Conservation (phyloP, 2,113 vertebrate genomes). For the Dissostichus mawsoni region DNA sequence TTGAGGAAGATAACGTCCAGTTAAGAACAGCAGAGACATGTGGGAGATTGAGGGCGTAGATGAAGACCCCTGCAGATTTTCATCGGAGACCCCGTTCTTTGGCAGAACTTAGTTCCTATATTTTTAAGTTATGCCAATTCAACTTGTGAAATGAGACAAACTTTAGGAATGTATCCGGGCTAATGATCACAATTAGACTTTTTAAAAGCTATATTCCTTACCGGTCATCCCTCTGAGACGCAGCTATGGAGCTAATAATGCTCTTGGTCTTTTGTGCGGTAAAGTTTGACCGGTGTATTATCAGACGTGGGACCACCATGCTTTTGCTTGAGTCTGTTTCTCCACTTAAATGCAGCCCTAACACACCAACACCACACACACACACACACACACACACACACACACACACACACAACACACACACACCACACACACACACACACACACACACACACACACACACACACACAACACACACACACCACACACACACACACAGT, state of each 20-base stretch:
- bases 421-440: not conserved
- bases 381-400: not conserved
- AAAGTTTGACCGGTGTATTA: constrained; percentile 73
- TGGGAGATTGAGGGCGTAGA: too few relatives aligned
- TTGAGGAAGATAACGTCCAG: too few relatives aligned
- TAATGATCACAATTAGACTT: constrained; percentile 26
- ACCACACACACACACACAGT: not conserved
- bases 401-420: not conserved
- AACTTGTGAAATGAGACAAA: too few relatives aligned
- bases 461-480: not conserved
- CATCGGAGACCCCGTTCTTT: too few relatives aligned
- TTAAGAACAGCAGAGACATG: too few relatives aligned
- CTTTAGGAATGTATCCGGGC: not conserved
- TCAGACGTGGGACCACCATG: constrained; percentile 75
- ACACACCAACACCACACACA: constrained; percentile 33
- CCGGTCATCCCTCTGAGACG: constrained; percentile 34
- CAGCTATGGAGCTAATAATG: constrained; percentile 27
- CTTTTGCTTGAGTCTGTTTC: constrained; percentile 60
- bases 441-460: not conserved
- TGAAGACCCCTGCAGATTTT: too few relatives aligned
- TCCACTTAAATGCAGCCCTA: constrained; percentile 51
- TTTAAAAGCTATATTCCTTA: constrained; percentile 23
- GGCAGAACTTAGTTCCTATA: too few relatives aligned
- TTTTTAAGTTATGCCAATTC: too few relatives aligned
- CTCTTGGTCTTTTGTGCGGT: constrained; percentile 61